phyloP scores from a whole-genome alignment of 2,113 vertebrate species.

The Oryzias javanicus region DNA sequence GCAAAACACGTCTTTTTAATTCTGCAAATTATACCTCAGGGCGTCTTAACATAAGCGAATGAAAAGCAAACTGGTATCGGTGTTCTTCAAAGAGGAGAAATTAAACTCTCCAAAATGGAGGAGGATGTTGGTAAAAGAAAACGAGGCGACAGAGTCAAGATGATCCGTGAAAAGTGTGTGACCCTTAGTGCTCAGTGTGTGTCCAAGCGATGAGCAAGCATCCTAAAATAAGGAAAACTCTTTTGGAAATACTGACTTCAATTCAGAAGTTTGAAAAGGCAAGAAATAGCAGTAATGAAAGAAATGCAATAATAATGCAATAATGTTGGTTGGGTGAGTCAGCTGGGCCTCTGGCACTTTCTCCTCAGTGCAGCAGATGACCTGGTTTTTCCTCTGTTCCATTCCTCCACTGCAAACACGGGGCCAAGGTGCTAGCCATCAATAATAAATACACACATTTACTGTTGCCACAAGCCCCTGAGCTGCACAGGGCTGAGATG shows the following conservation, averaged over 20 bases:
- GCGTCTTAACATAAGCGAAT: conserved; percentile 41
- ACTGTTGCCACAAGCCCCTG: conserved; percentile 67
- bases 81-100: conserved; percentile 53
- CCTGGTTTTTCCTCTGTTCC: conserved; percentile 70
- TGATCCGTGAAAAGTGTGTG: conserved; percentile 3
- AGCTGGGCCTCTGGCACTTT: conserved; percentile 67
- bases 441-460: conserved; percentile 78
- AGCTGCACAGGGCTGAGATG: conserved; percentile 52
- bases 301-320: conserved; percentile 75
- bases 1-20: conserved; percentile 48
- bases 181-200: conserved; percentile 2
- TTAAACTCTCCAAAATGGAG: conserved; percentile 32
- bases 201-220: conserved; percentile 31
- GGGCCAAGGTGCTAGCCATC: conserved; percentile 73
- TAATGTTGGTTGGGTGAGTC: conserved; percentile 70
- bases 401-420: conserved; percentile 60
- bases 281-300: conserved; percentile 75
- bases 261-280: conserved; percentile 59
- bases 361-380: conserved; percentile 60
- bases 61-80: conserved; percentile 50
- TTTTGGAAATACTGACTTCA: conserved; percentile 54
- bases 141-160: conserved; percentile 24
- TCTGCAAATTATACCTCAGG: conserved; percentile 56
- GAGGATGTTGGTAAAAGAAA: conserved; percentile 1
- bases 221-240: conserved; percentile 59